phyloP scores from a whole-genome alignment of 2,797 vertebrate genomes.

The Liasis olivaceus region DNA sequence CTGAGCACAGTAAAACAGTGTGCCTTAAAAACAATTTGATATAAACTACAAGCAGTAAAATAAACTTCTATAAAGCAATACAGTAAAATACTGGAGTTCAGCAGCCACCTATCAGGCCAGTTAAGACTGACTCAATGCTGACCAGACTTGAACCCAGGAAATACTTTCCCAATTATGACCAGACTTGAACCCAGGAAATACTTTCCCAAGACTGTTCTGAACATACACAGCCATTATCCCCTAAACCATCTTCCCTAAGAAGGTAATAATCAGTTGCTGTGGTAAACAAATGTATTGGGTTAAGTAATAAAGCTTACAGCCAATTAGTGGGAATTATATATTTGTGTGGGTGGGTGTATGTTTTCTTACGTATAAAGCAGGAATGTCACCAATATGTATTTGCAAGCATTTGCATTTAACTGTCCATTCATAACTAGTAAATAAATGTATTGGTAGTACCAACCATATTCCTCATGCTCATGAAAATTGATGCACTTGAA shows the following conservation, averaged over 20 bases:
- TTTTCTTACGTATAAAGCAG: neutral
- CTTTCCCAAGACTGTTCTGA: neutral
- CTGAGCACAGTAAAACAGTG: neutral
- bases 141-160: neutral
- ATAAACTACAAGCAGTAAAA: neutral
- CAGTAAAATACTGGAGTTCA: neutral
- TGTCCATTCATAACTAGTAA: neutral
- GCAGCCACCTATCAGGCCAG: neutral
- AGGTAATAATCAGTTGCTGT: neutral
- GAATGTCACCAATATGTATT: neutral
- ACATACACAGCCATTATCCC: neutral
- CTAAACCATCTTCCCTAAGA: neutral
- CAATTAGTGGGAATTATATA: neutral
- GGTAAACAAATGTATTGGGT: neutral
- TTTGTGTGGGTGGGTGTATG: neutral
- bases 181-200: neutral
- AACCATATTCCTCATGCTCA: neutral
- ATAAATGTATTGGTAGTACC: neutral
- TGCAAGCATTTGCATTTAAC: neutral
- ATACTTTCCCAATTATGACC: neutral
- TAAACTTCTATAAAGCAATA: neutral
- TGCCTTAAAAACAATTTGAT: neutral
- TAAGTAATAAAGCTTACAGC: neutral
- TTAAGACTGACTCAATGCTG: neutral
- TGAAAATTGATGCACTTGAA: neutral